These are phyloP conservation scores for Eumaeus atala DNA, from an alignment of 1,140 invertebrate genomes.

Conservation along the genomic window DNA sequence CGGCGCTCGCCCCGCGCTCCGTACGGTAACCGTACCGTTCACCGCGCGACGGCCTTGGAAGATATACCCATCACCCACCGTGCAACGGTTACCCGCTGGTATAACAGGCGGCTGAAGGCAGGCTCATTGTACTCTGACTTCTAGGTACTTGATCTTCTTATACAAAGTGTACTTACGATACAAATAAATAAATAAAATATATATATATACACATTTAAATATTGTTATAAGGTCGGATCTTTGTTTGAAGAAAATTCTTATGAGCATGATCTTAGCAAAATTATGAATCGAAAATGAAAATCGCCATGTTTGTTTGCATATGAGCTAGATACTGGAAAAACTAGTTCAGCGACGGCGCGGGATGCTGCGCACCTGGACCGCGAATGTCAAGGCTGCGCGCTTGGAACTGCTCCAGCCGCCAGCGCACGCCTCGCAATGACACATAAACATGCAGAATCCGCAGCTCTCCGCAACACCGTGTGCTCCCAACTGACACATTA, in stretches of 20 bases:
- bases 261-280: background rate
- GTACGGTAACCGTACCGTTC: conserved; percentile 50
- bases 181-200: too few relatives aligned
- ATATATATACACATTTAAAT: too few relatives aligned
- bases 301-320: conserved; percentile 20
- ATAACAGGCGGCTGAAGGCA: too few relatives aligned
- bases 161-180: too few relatives aligned
- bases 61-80: conserved; percentile 10
- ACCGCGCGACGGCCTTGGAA: conserved; percentile 25
- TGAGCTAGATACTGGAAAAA: conserved; percentile 47
- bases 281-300: conserved; percentile 11
- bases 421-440: conserved; percentile 27
- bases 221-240: too few relatives aligned
- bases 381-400: conserved; percentile 67
- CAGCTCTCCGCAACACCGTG: too few relatives aligned
- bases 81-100: too few relatives aligned
- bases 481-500: too few relatives aligned
- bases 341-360: conserved; percentile 44
- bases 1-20: conserved; percentile 23
- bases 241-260: too few relatives aligned
- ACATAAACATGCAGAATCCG: too few relatives aligned
- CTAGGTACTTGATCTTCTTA: too few relatives aligned
- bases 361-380: conserved; percentile 60
- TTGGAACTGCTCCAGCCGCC: conserved; percentile 60
- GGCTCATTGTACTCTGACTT: too few relatives aligned